A percentile compares a stretch with the other conserved stretches of the same genome.
Conservation (phyloP, 1,140 invertebrate genomes). For the Hydropsyche tenuis region DNA sequence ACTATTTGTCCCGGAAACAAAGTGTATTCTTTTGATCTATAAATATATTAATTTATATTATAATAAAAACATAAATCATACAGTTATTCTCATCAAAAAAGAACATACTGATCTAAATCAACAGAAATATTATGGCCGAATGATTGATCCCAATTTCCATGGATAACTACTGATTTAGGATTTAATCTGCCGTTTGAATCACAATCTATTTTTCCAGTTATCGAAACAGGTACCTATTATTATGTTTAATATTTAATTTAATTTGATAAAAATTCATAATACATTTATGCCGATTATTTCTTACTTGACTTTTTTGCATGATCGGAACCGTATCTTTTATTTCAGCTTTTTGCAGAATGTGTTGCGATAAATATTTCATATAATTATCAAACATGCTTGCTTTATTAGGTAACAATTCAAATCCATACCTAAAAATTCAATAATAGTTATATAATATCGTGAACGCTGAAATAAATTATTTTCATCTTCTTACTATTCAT, state of each 20-base stretch:
- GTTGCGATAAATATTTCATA: slow-evolving; percentile 57
- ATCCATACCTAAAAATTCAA: slow-evolving; percentile 57
- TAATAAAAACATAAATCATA: slow-evolving; percentile 23
- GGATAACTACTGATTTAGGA: slow-evolving; percentile 70
- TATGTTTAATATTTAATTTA: slow-evolving; percentile 16
- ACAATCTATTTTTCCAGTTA: slow-evolving; percentile 76
- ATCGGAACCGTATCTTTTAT: slow-evolving; percentile 56
- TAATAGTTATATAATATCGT: neutral
- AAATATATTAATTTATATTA: slow-evolving; percentile 53
- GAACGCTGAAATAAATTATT: no score
- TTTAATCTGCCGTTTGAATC: slow-evolving; percentile 76
- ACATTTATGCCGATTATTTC: slow-evolving; percentile 36
- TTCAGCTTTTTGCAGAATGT: slow-evolving; percentile 58
- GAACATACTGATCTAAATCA: slow-evolving; percentile 56
- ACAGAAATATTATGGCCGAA: slow-evolving; percentile 57
- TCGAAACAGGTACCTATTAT: slow-evolving; percentile 60
- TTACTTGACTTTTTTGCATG: slow-evolving; percentile 59
- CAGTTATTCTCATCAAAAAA: neutral
- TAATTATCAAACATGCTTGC: slow-evolving; percentile 57
- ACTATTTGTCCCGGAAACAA: slow-evolving; percentile 88
- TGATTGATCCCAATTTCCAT: slow-evolving; percentile 68
- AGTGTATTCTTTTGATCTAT: slow-evolving; percentile 71
- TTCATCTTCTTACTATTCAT: no score
- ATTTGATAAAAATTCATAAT: slow-evolving; percentile 30
- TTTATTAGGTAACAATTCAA: slow-evolving; percentile 60